Base-by-base conservation (phyloP, 2,888 invertebrate species). In the Cetonia aurata region DNA sequence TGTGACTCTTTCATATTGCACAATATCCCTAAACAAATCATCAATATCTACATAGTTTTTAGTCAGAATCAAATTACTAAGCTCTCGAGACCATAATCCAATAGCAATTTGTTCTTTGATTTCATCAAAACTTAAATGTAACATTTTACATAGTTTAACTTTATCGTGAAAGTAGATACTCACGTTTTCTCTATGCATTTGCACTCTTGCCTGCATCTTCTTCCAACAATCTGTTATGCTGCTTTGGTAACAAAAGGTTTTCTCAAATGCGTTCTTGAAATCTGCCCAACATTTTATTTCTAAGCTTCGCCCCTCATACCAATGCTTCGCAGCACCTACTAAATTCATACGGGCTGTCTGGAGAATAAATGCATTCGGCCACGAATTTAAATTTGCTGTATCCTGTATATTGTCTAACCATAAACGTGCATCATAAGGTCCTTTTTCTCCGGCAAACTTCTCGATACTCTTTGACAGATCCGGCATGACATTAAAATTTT, bases 161-260 rank as follows among this genome's bases (percentile, higher is more conserved):
- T 25, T 25, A 25, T 25, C 25, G 25, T 25, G 25, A 25, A 25
- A 25, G 25, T 25, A 25, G 25, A 25, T 25, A 25, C 25, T 71
- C 72, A 42, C 72, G 69, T 10, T 72, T 72, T 25, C 53, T 62
- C 6, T 44, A n/a, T 13, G 13, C 44, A 25, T 44, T 13, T 44
- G 10, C 44, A 44, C 44, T 44, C 44, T 44, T n/a, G 10, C 44
- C 44, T 44, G 44, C 44, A 44, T 44, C 6, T 44, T 10, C 13
- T 10, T 13, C 37, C 44, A 44, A 44, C 44, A 44, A n/a, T 44
- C 44, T n/a, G 44, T 44, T 44, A 44, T 10, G 44, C 13, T 44
- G 44, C 44, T 44, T 13, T 44, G 10, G 44, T 44, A 44, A 44
- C 44, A 44, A 44, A 44, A 44, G 44, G 44, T 44, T 44, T 44